phyloP scores from a whole-genome alignment of 2,888 invertebrate genomes.

The Oeneis ivallda region DNA sequence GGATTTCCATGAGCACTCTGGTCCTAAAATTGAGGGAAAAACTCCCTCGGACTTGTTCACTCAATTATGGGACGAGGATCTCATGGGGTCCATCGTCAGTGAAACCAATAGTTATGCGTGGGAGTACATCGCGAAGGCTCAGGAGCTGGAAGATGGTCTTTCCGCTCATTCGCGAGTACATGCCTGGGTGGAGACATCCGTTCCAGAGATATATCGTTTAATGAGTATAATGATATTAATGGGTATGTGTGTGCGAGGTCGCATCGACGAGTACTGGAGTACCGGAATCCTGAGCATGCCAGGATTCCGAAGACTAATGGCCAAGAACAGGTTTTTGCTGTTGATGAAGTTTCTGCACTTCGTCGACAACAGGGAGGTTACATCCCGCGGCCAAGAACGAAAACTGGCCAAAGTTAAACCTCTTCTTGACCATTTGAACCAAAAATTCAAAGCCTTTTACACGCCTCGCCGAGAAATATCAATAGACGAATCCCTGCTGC shows the following conservation, averaged over 20 bases:
- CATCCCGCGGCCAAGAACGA: conserved; percentile 22
- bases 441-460: conserved; percentile 35
- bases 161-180: neutral
- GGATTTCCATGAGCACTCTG: neutral
- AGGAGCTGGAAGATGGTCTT: neutral
- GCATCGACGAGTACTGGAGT: conserved; percentile 19
- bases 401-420: conserved; percentile 37
- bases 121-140: neutral
- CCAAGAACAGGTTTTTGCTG: neutral
- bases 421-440: conserved; percentile 37
- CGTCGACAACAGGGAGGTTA: conserved; percentile 33
- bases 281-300: conserved; percentile 2
- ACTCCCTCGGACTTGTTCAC: neutral
- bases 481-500: conserved; percentile 41
- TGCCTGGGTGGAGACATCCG: neutral
- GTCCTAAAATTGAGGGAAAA: neutral
- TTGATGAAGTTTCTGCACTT: conserved; percentile 36
- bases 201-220: neutral
- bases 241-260: conserved; percentile 31
- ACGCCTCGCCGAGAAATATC: conserved; percentile 31
- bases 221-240: conserved; percentile 26
- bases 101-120: conserved; percentile 12
- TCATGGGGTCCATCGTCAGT: neutral
- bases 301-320: neutral
- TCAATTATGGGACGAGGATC: conserved; percentile 5